A percentile compares a stretch with the other conserved stretches of the same genome.
These are phyloP conservation scores for Pelmatolapia mariae DNA, from an alignment of 2,113 vertebrate species.

Conservation along the genomic window DNA sequence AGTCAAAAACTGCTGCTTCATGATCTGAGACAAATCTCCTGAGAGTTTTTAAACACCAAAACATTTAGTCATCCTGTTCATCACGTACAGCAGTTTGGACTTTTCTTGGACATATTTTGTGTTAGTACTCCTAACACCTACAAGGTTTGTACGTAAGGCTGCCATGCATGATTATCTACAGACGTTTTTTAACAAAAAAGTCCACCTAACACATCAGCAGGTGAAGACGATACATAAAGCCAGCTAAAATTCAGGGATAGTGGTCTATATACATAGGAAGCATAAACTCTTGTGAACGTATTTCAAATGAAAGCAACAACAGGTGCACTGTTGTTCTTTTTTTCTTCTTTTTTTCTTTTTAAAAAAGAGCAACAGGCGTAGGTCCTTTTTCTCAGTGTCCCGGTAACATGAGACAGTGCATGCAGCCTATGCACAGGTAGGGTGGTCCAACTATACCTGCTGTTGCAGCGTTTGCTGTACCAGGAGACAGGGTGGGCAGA, in stretches of 20 bases:
- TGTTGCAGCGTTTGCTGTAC: not conserved
- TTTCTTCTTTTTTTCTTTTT: not conserved
- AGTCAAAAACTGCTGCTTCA: not conserved
- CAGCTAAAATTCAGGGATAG: not conserved
- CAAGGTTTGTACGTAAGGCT: not conserved
- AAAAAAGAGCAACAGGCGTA: not conserved
- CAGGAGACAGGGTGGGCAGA: fast-evolving
- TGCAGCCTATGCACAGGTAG: not conserved
- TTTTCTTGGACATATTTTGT: not conserved
- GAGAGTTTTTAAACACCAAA: not conserved
- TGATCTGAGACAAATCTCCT: not conserved
- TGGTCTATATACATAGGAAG: not conserved
- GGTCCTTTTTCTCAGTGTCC: not conserved
- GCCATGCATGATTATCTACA: not conserved
- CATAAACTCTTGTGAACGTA: not conserved
- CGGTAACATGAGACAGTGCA: not conserved
- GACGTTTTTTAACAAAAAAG: not conserved
- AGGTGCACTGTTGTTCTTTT: not conserved
- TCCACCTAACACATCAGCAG: not conserved
- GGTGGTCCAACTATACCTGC: not conserved
- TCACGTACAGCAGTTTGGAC: not conserved
- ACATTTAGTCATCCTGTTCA: not conserved
- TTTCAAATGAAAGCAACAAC: not conserved
- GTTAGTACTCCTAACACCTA: not conserved
- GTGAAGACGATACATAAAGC: not conserved